A percentile compares a stretch with the other conserved stretches of the same genome.
These are phyloP conservation scores for Eutolmus rufibarbis DNA, from an alignment of 2,888 invertebrate species.

Conservation along the genomic window DNA sequence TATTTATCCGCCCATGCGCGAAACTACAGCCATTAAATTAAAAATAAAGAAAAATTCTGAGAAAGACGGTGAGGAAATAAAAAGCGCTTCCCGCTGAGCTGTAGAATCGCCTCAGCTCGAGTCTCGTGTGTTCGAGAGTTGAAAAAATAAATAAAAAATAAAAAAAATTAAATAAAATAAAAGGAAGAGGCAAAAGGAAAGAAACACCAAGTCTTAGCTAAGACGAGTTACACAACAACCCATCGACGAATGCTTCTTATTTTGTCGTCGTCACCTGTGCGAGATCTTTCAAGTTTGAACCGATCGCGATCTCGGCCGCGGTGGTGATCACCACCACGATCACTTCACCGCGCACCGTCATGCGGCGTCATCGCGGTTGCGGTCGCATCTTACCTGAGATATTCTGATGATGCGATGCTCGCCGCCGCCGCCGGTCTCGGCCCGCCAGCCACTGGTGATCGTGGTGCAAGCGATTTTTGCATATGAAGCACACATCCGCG, in stretches of 20 bases:
- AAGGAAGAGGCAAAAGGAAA: not conserved
- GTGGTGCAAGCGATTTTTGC: not conserved
- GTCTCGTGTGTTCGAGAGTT: not conserved
- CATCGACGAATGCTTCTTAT: conserved; percentile 5
- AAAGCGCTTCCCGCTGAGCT: conserved; percentile 1
- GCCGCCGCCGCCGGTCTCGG: not conserved
- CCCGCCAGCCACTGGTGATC: not conserved
- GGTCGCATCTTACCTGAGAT: conserved; percentile 11
- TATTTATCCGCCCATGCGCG: conserved; percentile 29
- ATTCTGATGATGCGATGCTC: not conserved
- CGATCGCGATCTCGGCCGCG: not conserved
- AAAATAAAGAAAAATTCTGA: conserved; percentile 12
- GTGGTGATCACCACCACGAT: not conserved
- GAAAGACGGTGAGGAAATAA: not conserved
- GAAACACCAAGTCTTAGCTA: conserved; percentile 18
- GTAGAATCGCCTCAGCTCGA: not conserved
- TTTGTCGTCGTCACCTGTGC: conserved; percentile 29
- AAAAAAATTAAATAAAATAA: not conserved
- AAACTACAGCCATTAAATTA: conserved; percentile 23
- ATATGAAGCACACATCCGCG: not conserved
- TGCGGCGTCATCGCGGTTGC: not conserved
- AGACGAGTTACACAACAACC: conserved; percentile 16
- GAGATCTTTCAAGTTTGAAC: conserved; percentile 1
- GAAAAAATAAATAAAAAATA: too few species aligned
- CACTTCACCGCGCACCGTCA: not conserved